Evolutionary conservation across 2,113 vertebrate genomes (phyloP).

Genomic region (Microcebus griseorufus): DNA sequence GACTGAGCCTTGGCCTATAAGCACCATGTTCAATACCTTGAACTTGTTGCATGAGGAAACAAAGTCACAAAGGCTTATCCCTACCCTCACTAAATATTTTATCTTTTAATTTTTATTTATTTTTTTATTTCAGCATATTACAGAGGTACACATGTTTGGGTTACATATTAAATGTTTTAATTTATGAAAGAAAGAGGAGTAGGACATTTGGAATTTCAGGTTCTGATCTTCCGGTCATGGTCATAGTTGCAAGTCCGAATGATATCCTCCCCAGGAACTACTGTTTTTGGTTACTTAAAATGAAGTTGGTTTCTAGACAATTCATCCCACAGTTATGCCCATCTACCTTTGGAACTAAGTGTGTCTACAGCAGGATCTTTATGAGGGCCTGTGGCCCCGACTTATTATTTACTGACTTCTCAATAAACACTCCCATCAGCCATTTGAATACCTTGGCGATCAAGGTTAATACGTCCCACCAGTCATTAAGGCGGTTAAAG

Average conservation of each 20-base stretch:
- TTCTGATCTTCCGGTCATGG: background rate
- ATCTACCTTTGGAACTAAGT: background rate
- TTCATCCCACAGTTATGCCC: background rate
- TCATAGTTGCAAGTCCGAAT: too few relatives aligned
- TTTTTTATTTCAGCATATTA: too few relatives aligned
- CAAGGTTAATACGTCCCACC: conserved; percentile 31
- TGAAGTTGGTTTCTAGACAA: conserved; percentile 19
- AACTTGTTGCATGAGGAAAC: conserved; percentile 24
- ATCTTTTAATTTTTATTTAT: too few relatives aligned
- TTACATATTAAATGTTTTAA: background rate
- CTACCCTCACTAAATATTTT: background rate
- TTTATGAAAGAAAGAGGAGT: conserved; percentile 35
- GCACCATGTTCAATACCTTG: background rate
- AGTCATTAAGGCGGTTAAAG: conserved; percentile 41
- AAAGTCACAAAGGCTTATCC: conserved; percentile 7
- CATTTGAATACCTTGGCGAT: conserved; percentile 26
- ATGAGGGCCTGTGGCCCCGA: background rate
- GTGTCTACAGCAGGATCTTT: background rate
- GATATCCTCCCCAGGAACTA: background rate
- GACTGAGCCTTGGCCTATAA: background rate
- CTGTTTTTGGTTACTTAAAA: conserved; percentile 20
- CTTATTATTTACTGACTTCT: conserved; percentile 45
- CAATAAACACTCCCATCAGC: background rate
- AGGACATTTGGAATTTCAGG: background rate
- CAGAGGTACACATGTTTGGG: too few relatives aligned